phyloP scores from a whole-genome alignment of 1,140 invertebrate species.

The Drosophila ambigua region DNA sequence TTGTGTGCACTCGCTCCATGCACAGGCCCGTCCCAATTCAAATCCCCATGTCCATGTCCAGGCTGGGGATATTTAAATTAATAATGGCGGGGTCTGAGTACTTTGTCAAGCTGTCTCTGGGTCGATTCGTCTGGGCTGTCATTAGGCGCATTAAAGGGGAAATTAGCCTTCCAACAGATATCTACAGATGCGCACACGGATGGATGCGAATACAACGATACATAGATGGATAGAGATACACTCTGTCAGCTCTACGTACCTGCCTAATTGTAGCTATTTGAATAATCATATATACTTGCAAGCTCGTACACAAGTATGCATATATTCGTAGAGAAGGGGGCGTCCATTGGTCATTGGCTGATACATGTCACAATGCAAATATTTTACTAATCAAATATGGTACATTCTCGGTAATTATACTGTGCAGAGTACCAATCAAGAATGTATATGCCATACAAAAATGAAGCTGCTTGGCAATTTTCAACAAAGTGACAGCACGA shows the following conservation, averaged over 20 bases:
- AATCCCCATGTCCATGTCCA: conserved; percentile 16
- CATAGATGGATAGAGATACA: conserved; percentile 18
- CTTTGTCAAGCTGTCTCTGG: conserved; percentile 33
- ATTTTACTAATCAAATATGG: conserved; percentile 31
- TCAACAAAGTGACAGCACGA: no score
- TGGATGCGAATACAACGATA: background rate
- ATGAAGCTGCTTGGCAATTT: no score
- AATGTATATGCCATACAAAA: no score
- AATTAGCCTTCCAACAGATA: conserved; percentile 45
- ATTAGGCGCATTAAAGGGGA: conserved; percentile 45
- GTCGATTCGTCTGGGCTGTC: conserved; percentile 36
- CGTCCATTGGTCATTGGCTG: conserved; percentile 17
- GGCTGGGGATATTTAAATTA: conserved; percentile 68
- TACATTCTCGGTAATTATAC: conserved; percentile 41
- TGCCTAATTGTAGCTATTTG: conserved; percentile 61
- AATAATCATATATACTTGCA: conserved; percentile 39
- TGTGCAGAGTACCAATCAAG: background rate
- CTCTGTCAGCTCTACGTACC: conserved; percentile 22
- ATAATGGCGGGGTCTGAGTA: conserved; percentile 52
- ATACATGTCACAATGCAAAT: conserved; percentile 34
- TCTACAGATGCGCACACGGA: conserved; percentile 14
- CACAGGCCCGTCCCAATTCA: conserved; percentile 19
- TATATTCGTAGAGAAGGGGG: background rate
- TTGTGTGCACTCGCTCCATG: conserved; percentile 28
- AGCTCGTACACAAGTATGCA: background rate